Base-by-base conservation (phyloP, 1,140 invertebrate species). In the Mizuhopecten yessoensis region DNA sequence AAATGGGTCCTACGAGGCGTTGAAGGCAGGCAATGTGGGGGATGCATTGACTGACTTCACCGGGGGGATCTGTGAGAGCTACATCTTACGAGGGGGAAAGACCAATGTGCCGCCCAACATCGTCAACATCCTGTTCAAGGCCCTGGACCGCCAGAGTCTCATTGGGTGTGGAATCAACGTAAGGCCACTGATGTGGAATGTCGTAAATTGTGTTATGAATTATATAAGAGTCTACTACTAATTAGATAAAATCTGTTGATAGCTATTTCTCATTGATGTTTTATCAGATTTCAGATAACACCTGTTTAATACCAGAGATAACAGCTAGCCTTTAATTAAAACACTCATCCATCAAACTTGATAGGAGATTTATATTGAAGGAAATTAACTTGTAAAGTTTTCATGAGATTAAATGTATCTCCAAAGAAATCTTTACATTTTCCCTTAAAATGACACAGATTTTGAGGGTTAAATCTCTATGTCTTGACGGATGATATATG, bases 91-190 rank as follows among this genome's bases (percentile, higher is more conserved):
- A 75, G 94, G 94, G 86, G 34, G 88, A 34, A 90, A 94, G 57
- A 57, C 92, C 23, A 94, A 95, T 87, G 90, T 95, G 20, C 95
- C 95, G 15, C 92, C 90, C 88, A 95, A 94, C 87, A 94, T 95
- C 75, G 93, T 96, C 90, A 96, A 95, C 92, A 95, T 96, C 87
- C 87, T 96, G 33, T 96, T 95, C 45, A 96, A 95, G 89, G 92
- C 94, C 20, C 88, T 96, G 33, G 95, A 96, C 34, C 88, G 95
- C 87, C 92, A 95, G 90, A 94, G 95, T 75, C 87, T 96, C 36
- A 94, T 96, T 88, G 95, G 94, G 1, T 95, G 94, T 93, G 94
- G 94, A 39, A 95, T 95, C n/a, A 93, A 94, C 93, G 95, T 95
- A 91, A 94, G 94, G 94, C 15, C 86, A 9, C 23, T 29, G n/a